These are phyloP conservation scores for Hydroisotoma schaefferi DNA, from an alignment of 2,888 invertebrate species.

Conservation along the genomic window DNA sequence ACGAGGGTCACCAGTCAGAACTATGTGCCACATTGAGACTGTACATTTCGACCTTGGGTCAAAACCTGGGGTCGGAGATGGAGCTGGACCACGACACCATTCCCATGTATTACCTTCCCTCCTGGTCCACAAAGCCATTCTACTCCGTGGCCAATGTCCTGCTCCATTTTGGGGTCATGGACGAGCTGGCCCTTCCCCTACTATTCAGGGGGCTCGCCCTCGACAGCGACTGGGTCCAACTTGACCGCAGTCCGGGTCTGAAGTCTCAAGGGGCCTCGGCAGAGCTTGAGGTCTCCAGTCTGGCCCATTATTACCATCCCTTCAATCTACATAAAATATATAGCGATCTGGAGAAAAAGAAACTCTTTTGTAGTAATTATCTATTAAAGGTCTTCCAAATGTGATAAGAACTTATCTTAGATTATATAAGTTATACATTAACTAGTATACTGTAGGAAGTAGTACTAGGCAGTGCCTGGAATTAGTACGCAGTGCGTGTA, in stretches of 20 bases:
- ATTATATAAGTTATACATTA: too few relatives aligned
- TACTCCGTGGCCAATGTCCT: constrained; percentile 49
- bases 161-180: constrained; percentile 49
- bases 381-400: too few relatives aligned
- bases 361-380: too few relatives aligned
- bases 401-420: too few relatives aligned
- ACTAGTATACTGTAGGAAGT: too few relatives aligned
- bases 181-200: constrained; percentile 49
- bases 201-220: constrained; percentile 48
- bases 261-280: constrained; percentile 6
- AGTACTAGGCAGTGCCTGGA: too few relatives aligned
- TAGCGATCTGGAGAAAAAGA: constrained; percentile 42
- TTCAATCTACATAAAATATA: constrained; percentile 48
- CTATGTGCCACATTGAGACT: constrained; percentile 47
- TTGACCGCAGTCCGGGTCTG: constrained; percentile 42
- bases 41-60: constrained; percentile 45
- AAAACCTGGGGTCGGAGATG: constrained; percentile 46
- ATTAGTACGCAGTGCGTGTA: too few relatives aligned
- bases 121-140: constrained; percentile 46
- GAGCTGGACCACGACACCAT: constrained; percentile 48
- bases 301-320: constrained; percentile 46
- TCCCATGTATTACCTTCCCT: constrained; percentile 49
- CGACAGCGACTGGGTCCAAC: constrained; percentile 46
- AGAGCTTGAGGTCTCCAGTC: neutral
- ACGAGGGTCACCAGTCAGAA: constrained; percentile 48